A percentile compares a stretch with the other conserved stretches of the same genome.
Conservation (phyloP, 2,113 vertebrate genomes). For the Acinonyx jubatus region DNA sequence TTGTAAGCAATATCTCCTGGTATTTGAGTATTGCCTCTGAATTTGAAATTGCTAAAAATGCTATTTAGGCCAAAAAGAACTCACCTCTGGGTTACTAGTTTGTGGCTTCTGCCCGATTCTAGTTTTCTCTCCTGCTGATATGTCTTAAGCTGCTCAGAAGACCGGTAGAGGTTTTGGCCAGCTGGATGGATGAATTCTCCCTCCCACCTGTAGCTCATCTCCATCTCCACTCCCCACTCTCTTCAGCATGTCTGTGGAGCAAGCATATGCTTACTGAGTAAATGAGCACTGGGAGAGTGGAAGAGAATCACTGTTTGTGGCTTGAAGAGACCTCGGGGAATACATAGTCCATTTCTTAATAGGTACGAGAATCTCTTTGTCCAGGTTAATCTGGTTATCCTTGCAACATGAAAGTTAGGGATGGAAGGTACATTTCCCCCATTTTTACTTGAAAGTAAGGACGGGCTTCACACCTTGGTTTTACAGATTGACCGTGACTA, state of each 20-base stretch:
- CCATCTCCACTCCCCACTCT: background rate
- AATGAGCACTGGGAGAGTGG: background rate
- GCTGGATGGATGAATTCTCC: background rate
- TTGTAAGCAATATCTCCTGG: background rate
- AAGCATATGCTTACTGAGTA: background rate
- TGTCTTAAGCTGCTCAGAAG: background rate
- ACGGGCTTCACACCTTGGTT: background rate
- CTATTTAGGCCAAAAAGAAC: background rate
- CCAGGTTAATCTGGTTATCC: background rate
- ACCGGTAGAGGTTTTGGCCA: background rate
- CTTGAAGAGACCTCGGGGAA: background rate
- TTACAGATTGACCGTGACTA: background rate
- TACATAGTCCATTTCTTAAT: background rate
- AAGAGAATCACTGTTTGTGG: background rate
- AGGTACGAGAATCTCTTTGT: background rate
- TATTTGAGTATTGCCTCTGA: background rate
- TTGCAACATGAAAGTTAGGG: background rate
- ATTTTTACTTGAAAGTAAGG: conserved; percentile 11
- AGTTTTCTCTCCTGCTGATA: background rate
- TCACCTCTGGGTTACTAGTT: background rate
- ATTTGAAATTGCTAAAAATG: background rate
- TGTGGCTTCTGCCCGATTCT: background rate
- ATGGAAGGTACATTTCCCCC: background rate
- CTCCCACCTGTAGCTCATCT: background rate
- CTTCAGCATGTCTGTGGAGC: background rate